Conservation (phyloP, 2,113 vertebrate species). For the Leiothrix lutea region DNA sequence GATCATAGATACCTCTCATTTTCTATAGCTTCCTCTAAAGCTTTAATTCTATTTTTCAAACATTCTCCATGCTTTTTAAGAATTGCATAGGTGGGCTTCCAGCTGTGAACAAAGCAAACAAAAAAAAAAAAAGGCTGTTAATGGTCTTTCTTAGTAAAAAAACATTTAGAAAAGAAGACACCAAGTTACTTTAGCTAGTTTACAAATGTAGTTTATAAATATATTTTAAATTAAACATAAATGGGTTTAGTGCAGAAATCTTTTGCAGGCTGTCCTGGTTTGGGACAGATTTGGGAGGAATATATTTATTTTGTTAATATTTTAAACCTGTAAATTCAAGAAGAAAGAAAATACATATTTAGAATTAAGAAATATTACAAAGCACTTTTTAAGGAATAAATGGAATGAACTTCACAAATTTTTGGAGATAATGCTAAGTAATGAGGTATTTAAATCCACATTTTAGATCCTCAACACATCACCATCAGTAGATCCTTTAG, state of each 20-base stretch:
- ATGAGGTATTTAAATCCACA: neutral
- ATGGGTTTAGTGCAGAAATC: neutral
- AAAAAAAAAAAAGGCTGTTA: neutral
- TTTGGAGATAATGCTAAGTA: neutral
- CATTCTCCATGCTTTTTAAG: conserved; percentile 75
- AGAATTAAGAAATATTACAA: neutral
- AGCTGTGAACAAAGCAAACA: conserved; percentile 59
- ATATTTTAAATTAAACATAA: neutral
- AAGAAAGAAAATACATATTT: neutral
- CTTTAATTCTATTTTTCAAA: conserved; percentile 62
- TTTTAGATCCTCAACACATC: neutral
- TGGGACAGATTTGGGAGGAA: neutral
- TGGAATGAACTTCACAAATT: neutral
- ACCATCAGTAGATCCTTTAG: neutral
- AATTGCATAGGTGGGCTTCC: conserved; percentile 70
- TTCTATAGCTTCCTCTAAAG: conserved; percentile 65
- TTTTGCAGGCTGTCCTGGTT: neutral
- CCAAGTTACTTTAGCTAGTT: neutral
- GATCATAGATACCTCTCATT: conserved; percentile 72
- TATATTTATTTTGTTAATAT: neutral
- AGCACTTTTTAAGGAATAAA: neutral
- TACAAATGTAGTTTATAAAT: neutral
- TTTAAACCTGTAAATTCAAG: neutral
- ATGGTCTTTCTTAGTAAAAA: neutral
- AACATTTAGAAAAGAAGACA: neutral